These are phyloP conservation scores for Caenorhabditis latens DNA, from an alignment of 1,140 invertebrate species.

Conservation along the genomic window DNA sequence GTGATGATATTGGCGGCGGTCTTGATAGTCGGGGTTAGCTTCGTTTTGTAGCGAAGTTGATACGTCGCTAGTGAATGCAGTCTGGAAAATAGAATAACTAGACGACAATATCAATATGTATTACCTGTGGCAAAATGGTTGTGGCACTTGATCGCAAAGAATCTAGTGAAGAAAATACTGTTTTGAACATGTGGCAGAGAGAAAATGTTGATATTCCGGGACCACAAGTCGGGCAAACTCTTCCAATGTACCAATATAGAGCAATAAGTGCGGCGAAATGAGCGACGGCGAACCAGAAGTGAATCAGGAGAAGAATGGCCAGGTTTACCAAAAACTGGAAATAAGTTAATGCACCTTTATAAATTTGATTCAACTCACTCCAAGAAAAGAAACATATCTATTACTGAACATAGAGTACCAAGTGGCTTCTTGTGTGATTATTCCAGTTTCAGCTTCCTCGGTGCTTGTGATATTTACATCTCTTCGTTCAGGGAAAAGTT, in stretches of 20 bases:
- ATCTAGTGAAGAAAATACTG: constrained; percentile 61
- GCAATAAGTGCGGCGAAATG: constrained; percentile 86
- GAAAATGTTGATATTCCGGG: constrained; percentile 81
- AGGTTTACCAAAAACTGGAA: constrained; percentile 87
- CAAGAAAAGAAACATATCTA: constrained; percentile 90
- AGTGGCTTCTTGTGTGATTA: constrained; percentile 89
- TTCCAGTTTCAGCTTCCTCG: constrained; percentile 79
- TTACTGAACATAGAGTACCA: constrained; percentile 94
- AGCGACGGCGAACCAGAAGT: constrained; percentile 90
- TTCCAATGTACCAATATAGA: constrained; percentile 92
- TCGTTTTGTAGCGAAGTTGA: constrained; percentile 90
- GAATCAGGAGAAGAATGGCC: constrained; percentile 90
- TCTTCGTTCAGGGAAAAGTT: constrained; percentile 88
- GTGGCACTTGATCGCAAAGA: constrained; percentile 9
- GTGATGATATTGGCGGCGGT: constrained; percentile 90
- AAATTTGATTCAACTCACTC: constrained; percentile 81
- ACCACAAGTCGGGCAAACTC: constrained; percentile 92
- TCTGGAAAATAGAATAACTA: background rate
- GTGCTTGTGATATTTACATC: constrained; percentile 56
- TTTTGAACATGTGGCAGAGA: constrained; percentile 82
- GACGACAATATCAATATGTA: background rate
- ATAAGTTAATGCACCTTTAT: constrained; percentile 45
- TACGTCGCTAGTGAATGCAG: constrained; percentile 83
- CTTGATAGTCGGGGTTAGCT: constrained; percentile 93
- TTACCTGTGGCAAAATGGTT: constrained; percentile 50